A percentile compares a stretch with the other conserved stretches of the same genome.
These are phyloP conservation scores for Nephila pilipes DNA, from an alignment of 1,140 invertebrate genomes.

Conservation along the genomic window DNA sequence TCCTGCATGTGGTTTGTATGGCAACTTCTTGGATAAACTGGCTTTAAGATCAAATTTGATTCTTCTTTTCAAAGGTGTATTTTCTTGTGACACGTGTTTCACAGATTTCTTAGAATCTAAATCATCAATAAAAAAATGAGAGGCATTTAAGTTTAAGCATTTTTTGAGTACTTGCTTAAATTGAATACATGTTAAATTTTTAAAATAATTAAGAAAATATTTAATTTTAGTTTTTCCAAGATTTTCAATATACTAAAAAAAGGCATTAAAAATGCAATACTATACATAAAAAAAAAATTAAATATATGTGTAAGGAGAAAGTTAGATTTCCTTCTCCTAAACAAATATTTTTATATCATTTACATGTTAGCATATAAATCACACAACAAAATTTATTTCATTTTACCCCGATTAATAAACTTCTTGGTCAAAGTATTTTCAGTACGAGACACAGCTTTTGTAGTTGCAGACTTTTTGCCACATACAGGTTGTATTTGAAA, in stretches of 20 bases:
- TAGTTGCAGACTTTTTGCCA: background rate
- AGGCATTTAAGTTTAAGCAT: no score
- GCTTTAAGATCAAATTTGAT: slow-evolving; percentile 63
- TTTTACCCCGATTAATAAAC: background rate
- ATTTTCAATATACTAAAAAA: no score
- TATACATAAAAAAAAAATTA: no score
- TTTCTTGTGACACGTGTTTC: slow-evolving; percentile 10
- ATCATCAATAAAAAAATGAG: background rate
- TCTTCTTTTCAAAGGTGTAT: slow-evolving; percentile 49
- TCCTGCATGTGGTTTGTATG: slow-evolving; percentile 63
- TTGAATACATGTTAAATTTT: background rate
- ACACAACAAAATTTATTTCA: background rate
- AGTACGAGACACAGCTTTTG: background rate
- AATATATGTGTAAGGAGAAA: no score
- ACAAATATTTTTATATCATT: no score
- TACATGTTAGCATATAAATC: no score
- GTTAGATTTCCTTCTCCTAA: no score
- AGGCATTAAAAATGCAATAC: no score
- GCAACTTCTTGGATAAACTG: slow-evolving; percentile 56
- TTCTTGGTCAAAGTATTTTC: slow-evolving; percentile 1
- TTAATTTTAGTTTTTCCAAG: no score
- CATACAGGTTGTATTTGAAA: background rate
- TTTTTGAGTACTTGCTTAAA: no score
- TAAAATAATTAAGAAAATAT: background rate
- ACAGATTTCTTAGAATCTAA: slow-evolving; percentile 14